Evolutionary conservation across 2,888 invertebrate genomes (phyloP), one percentile per base, ranked within the genome.

Genomic region (Nysson spinosus): DNA sequence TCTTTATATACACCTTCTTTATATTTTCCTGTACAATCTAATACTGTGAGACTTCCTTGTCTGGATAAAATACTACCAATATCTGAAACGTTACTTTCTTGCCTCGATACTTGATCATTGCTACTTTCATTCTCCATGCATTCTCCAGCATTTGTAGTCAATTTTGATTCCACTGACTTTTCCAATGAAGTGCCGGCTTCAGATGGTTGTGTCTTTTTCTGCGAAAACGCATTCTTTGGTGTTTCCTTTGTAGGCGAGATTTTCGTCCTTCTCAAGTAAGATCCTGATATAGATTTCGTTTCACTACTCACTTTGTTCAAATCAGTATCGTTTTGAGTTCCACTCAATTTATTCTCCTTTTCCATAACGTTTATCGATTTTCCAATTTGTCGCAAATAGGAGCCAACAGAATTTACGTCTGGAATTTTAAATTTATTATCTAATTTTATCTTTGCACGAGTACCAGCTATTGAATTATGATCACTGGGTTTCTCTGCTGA

Each of bases 161-260:
- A n/a, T 51, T 79, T 79, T n/a, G 62, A 54, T 24, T 72, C 57
- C 6, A 67, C 35, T 9, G 66, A 47, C 43, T 63, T 61, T 11
- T 54, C 50, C 30, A 56, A 32, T 40, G 64, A 46, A 39, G 52
- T 57, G 39, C 52, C 63, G 35, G 56, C 69, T 37, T 65, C 69
- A 40, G 44, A 62, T 17, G 24, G 37, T n/a, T 39, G 56, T 4
- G 51, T 50, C 26, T 69, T 70, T 9, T 78, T 78, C 7, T 58
- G 67, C 0, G 73, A 77, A 37, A 86, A 86, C 3, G 85, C 85
- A 42, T 69, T 83, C 63, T 79, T 85, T 4, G 80, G 73, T 16
- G 83, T 79, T 47, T 86, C 87, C 39, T 87, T 85, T 7, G 86
- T 85, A 1, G 87, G 85, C 0, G 87, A 87, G 55, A 87, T 86